Percentiles rank a stretch among this genome's conserved stretches.
Conservation (phyloP, 2,888 invertebrate genomes). For the Ferrisia virgata region DNA sequence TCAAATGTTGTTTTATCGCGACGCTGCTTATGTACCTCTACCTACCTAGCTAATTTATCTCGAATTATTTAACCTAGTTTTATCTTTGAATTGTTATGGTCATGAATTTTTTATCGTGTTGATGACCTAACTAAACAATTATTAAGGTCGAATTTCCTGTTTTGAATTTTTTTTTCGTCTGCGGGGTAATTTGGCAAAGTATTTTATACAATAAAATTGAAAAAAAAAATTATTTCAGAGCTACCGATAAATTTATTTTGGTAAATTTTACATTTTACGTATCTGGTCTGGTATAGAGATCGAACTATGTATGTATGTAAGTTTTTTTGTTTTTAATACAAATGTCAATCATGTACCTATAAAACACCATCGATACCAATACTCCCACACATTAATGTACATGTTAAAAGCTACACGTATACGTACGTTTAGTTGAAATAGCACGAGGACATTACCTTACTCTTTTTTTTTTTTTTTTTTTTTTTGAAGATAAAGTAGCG, state of each 20-base stretch:
- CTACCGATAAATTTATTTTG: too few relatives aligned
- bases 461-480: neutral
- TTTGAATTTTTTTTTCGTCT: neutral
- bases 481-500: constrained; percentile 20
- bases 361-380: neutral
- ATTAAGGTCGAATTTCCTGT: neutral
- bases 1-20: neutral
- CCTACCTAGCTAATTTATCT: neutral
- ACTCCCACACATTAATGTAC: neutral
- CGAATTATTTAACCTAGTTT: neutral
- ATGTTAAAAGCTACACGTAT: neutral
- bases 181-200: neutral
- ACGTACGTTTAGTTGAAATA: neutral
- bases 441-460: constrained; percentile 30
- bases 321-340: neutral
- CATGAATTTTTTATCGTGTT: neutral
- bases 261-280: too few relatives aligned
- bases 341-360: neutral
- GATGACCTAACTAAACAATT: neutral
- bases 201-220: neutral
- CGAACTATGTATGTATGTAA: neutral
- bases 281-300: too few relatives aligned
- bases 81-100: neutral
- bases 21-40: too few relatives aligned
- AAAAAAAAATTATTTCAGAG: too few relatives aligned